These are phyloP conservation scores for Seira musarum DNA, from an alignment of 2,888 invertebrate genomes.

Conservation along the genomic window DNA sequence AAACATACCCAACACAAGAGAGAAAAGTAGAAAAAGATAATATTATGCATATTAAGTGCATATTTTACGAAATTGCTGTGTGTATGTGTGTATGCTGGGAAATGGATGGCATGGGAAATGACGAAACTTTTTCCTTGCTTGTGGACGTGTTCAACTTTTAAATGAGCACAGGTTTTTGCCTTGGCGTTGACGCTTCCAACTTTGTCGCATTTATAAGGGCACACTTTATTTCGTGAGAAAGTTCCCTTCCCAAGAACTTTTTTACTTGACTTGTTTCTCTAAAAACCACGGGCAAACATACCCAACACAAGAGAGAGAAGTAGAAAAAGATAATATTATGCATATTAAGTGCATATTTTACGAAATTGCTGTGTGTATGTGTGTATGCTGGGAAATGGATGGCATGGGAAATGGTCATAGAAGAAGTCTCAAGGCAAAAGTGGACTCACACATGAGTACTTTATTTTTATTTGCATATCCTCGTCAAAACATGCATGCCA, in stretches of 20 bases:
- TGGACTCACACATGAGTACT: not conserved
- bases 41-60: constrained; percentile 42
- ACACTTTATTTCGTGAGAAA: too few relatives aligned
- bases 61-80: constrained; percentile 35
- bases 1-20: constrained; percentile 14
- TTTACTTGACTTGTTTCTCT: too few relatives aligned
- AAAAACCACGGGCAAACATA: too few relatives aligned
- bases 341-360: constrained; percentile 41
- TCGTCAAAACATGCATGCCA: not conserved
- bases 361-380: constrained; percentile 31
- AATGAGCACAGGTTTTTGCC: constrained; percentile 26
- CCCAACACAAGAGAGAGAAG: too few relatives aligned
- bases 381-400: constrained; percentile 42
- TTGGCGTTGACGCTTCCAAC: constrained; percentile 14
- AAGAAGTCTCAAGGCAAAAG: not conserved
- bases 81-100: too few relatives aligned
- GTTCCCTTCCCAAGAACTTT: too few relatives aligned
- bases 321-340: constrained; percentile 34
- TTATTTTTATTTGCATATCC: not conserved
- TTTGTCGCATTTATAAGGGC: constrained; percentile 20
- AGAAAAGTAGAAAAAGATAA: too few relatives aligned
- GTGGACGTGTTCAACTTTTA: constrained; percentile 45
- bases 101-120: constrained; percentile 6
- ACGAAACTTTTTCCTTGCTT: constrained; percentile 10
- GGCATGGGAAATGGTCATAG: not conserved